Conservation (phyloP, 1,140 invertebrate genomes). For the Zaprionus vittiger region DNA sequence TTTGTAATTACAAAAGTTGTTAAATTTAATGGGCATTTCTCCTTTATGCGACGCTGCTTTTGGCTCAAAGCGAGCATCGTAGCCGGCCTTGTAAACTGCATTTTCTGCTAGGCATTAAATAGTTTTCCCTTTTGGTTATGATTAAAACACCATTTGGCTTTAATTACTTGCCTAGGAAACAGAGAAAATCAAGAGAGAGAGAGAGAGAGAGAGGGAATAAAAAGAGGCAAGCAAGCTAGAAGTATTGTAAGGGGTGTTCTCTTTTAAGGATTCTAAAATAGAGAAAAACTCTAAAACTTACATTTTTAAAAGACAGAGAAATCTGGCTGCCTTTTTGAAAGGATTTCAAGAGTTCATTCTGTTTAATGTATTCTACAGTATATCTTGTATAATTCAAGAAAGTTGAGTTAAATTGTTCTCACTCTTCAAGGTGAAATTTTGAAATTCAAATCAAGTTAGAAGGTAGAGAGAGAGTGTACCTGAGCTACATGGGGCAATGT, state of each 20-base stretch:
- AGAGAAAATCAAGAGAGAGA: not conserved
- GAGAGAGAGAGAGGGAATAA: too few relatives aligned
- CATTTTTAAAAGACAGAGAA: not conserved
- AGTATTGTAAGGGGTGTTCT: not conserved
- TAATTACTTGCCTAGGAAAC: slow-evolving; percentile 47
- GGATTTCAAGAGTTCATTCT: too few relatives aligned
- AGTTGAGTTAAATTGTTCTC: too few relatives aligned
- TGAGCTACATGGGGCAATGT: too few relatives aligned
- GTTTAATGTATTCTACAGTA: too few relatives aligned
- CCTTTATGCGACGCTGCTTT: not conserved
- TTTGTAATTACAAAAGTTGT: slow-evolving; percentile 77
- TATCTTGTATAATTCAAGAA: too few relatives aligned
- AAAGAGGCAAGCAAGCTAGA: too few relatives aligned
- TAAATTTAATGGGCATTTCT: slow-evolving; percentile 61
- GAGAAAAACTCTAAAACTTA: not conserved
- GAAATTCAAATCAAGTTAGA: too few relatives aligned
- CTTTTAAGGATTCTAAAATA: not conserved
- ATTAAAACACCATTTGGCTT: slow-evolving; percentile 53
- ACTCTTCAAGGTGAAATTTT: too few relatives aligned
- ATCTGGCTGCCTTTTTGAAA: too few relatives aligned
- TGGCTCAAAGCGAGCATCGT: not conserved
- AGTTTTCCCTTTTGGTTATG: slow-evolving; percentile 60
- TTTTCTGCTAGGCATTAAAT: slow-evolving; percentile 33
- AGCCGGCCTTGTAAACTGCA: not conserved
- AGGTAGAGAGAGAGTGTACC: too few relatives aligned